Evolutionary conservation across 2,797 vertebrate species (phyloP).

Genomic region (Cygnus olor): DNA sequence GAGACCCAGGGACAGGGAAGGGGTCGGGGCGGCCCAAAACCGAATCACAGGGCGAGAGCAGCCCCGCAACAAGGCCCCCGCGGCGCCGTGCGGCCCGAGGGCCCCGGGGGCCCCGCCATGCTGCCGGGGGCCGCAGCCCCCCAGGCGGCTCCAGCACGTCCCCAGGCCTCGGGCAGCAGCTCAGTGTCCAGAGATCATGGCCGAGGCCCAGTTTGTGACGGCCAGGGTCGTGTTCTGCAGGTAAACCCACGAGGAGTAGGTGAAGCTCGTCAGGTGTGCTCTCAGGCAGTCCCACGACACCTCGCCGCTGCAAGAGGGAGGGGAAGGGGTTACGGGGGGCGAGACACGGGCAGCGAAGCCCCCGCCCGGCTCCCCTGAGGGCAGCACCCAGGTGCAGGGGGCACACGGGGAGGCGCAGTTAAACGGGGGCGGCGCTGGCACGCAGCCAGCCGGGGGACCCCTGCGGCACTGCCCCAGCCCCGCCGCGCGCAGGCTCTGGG

Average conservation of each 20-base stretch:
- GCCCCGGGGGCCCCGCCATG: not conserved
- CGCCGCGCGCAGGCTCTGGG: too few species aligned
- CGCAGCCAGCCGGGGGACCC: too few species aligned
- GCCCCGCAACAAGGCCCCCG: too few species aligned
- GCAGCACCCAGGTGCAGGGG: too few species aligned
- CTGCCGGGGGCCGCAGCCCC: fast-evolving
- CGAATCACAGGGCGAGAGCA: not conserved
- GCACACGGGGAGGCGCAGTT: too few species aligned
- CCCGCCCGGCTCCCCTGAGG: too few species aligned
- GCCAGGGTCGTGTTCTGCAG: slow-evolving; percentile 86
- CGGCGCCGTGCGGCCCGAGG: not conserved
- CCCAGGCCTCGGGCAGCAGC: not conserved
- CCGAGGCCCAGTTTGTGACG: slow-evolving; percentile 88
- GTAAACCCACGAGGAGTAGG: slow-evolving; percentile 87
- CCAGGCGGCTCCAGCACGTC: fast-evolving
- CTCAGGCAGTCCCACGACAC: slow-evolving; percentile 87
- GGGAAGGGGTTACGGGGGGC: not conserved
- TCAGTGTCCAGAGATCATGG: slow-evolving; percentile 83
- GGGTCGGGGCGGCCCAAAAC: not conserved
- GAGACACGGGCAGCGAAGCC: too few species aligned
- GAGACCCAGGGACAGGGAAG: too few species aligned
- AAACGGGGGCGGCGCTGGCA: too few species aligned
- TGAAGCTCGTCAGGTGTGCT: slow-evolving; percentile 82
- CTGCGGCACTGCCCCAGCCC: too few species aligned
- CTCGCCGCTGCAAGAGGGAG: slow-evolving; percentile 81